phyloP scores from a whole-genome alignment of 2,113 vertebrate species.

The Ophthalmolycus amberensis region DNA sequence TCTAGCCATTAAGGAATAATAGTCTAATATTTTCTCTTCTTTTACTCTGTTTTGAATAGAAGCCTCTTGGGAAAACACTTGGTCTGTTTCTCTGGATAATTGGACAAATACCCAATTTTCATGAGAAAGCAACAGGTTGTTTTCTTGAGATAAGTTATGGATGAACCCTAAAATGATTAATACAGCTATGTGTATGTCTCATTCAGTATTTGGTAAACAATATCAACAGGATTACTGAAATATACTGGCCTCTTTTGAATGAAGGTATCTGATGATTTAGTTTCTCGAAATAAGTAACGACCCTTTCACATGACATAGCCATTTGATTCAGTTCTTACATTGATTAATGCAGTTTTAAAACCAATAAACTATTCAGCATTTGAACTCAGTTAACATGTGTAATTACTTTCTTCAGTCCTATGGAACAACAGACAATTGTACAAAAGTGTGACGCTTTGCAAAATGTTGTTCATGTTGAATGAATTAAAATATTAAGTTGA shows the following conservation, averaged over 20 bases:
- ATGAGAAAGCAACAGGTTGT: neutral
- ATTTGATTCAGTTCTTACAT: neutral
- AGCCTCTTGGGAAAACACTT: neutral
- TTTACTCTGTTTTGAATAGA: neutral
- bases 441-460: neutral
- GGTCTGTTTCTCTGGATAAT: neutral
- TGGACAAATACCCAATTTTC: neutral
- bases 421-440: neutral
- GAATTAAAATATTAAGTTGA: neutral
- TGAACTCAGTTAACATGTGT: neutral
- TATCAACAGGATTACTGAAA: neutral
- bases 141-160: neutral
- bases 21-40: neutral
- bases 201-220: neutral
- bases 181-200: neutral
- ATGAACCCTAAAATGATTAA: neutral
- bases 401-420: neutral
- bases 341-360: slow-evolving; percentile 35
- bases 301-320: no score
- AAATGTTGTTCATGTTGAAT: neutral
- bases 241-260: neutral
- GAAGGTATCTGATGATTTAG: neutral
- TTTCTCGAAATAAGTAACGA: neutral
- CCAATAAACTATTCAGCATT: slow-evolving; percentile 3
- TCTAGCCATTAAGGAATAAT: neutral